Base-by-base conservation (phyloP, 2,888 invertebrate species). In the Dioctria linearis region DNA sequence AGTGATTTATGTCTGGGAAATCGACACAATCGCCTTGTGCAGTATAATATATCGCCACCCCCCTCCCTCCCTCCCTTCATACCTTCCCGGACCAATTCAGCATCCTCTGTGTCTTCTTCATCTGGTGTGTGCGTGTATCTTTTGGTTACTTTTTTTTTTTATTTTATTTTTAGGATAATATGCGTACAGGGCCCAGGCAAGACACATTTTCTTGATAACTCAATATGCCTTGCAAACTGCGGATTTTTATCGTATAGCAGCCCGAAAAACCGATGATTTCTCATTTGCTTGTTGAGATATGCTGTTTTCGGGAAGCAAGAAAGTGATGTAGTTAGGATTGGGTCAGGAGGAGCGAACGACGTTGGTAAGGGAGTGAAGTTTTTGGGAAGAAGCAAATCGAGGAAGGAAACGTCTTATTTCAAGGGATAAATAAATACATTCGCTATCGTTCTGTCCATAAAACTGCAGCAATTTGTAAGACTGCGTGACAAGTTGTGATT, bases 401-500 rank as follows among this genome's bases (percentile, higher is more conserved):
- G 5, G n/a, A 4, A 25, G 39, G 5, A 39, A 11, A 8, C 39
- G 39, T 61, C 61, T 61, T 61, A 25, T 61, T 61, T 61, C 61
- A 61, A 5, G 39, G 61, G 61, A 61, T 37, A 61, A 37, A 61
- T 61, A 61, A 37, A 61, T 61, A 61, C 61, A 6, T 61, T 61
- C 37, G 8, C 61, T 61, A 37, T 61, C 61, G 39, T 61, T 11
- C 37, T 39, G 39, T 5, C 25, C 37, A 39, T 61, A 61, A 61
- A 61, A 61, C 37, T 61, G 61, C 61, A 13, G 39, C 61, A 25
- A 61, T 61, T 61, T 61, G 61, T 61, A 61, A 61, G 25, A 61
- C 37, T 61, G 6, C 39, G 37, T 39, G 39, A 61, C 39, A 61
- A 5, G 37, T 61, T 61, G 37, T 39, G 37, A 61, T 61, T 61